Evolutionary conservation across 2,888 invertebrate genomes (phyloP), one percentile per base, ranked within the genome.

Genomic region (Chirona hameri): DNA sequence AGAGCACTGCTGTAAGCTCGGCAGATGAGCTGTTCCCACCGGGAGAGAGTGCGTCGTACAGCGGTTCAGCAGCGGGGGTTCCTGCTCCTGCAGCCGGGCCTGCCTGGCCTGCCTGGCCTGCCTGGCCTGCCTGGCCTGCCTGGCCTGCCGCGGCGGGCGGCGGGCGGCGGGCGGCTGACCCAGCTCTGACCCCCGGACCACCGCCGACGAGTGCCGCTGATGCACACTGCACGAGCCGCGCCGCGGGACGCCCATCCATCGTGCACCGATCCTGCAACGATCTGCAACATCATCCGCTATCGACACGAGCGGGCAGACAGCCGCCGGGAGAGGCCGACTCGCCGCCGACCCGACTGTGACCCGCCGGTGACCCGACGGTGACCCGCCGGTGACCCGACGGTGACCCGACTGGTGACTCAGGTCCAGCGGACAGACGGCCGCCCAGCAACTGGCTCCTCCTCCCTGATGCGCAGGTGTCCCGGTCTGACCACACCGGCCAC

Each of bases 171-270:
- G 31, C 31, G 31, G 72, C 31, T 18, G 72, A 29, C 31, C 31
- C 72, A 31, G 31, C 31, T 12, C 31, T 24, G 76, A 76, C 76
- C 76, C 46, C 24, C 1, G 24, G 46, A 46, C 76, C 39, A 46
- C 76, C 46, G 27, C 46, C 76, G 46, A 39, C 39, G 18, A 5
- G 39, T 46, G 5, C 39, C 76, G 10, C 76, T 46, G 39, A 39
- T 76, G 46, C 21, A 12, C 24, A 39, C 76, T 76, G 76, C 76
- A 76, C 76, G 76, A 76, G 76, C 76, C 76, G 76, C 76, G 9
- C 76, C 1, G 4, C 76, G 18, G 76, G 76, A 24, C 21, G 76
- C 21, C 7, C 39, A 76, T 76, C 76, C 76, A 76, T 76, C 76
- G 76, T 76, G 76, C 76, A 24, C 21, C 10, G 24, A 21, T 21